Evolutionary conservation across 1,140 invertebrate species (phyloP).

Genomic region (Ips nitidus): DNA sequence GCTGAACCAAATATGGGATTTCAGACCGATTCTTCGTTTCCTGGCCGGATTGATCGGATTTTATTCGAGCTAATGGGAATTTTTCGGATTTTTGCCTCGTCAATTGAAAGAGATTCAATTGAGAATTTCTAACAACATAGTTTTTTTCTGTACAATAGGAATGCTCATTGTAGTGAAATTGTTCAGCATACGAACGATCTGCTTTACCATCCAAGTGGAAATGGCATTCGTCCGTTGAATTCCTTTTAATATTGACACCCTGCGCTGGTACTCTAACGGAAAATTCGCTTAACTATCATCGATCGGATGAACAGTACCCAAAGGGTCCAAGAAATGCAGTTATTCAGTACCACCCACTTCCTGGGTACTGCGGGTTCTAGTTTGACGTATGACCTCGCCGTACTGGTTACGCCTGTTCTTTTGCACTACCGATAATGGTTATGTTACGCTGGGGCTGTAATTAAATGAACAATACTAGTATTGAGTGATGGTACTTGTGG

Average conservation of each 20-base stretch:
- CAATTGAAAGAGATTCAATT: slow-evolving; percentile 13
- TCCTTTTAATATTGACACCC: background rate
- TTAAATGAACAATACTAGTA: slow-evolving; percentile 30
- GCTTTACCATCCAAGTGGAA: slow-evolving; percentile 1
- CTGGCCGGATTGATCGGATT: slow-evolving; percentile 27
- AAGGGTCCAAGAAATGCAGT: slow-evolving; percentile 35
- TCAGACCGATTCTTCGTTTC: slow-evolving; percentile 22
- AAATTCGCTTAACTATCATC: slow-evolving; percentile 12
- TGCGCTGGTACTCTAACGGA: no score
- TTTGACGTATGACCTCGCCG: slow-evolving; percentile 34
- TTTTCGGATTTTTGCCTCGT: slow-evolving; percentile 25
- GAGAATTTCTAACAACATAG: slow-evolving; percentile 5
- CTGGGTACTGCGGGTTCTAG: slow-evolving; percentile 35
- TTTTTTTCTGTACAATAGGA: slow-evolving; percentile 3
- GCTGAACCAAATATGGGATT: slow-evolving; percentile 28
- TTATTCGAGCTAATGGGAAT: slow-evolving; percentile 24
- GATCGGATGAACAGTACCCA: slow-evolving; percentile 34
- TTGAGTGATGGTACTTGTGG: background rate
- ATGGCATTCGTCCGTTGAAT: background rate
- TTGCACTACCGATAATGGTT: slow-evolving; percentile 33
- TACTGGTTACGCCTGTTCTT: slow-evolving; percentile 34
- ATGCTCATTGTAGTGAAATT: slow-evolving; percentile 9
- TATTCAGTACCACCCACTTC: slow-evolving; percentile 43
- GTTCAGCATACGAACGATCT: slow-evolving; percentile 1
- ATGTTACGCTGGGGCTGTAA: slow-evolving; percentile 25